Evolutionary conservation across 2,113 vertebrate genomes (phyloP), one percentile per base, ranked within the genome.

Genomic region (Chiloscyllium plagiosum): DNA sequence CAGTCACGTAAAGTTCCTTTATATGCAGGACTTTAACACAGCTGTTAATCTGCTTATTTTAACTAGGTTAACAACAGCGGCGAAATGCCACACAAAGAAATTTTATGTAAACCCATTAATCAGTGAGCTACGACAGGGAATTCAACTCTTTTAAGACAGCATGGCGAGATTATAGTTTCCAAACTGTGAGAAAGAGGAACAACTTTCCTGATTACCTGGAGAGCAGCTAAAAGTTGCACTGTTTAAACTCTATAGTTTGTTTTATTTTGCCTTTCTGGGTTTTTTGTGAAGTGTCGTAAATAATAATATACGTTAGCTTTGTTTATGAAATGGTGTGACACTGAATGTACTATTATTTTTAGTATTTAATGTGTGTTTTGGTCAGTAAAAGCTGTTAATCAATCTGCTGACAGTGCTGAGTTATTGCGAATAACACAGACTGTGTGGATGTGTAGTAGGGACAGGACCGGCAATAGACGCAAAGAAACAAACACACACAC

Each of bases 391-490:
- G 86, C 68, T 97, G 96, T 95, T 72, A 65, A 96, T 96, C 96
- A 95, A 96, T 95, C 80, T 95, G 96, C 1, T 83, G 86, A 19
- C 37, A 37, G 95, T 61, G 20, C 76, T 97, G 96, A 96, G 90
- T 97, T 96, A 95, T 33, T 33, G 95, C 56, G 19, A 87, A 93
- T 7, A 42, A 96, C 96, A 93, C 29, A 96, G 96, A 96, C 96
- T 96, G 96, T 97, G 96, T 96, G 96, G 96, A 1, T 61, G 56
- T 12, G 56, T 12, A 61, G 56, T 61, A 96, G 96, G 61, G 96
- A 97, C 97, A 98, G 96, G 96, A 94, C 93, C 96, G 97, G 97
- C 95, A 96, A 94, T 69, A 95, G 89, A 89, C 96, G 72, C 68
- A 95, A 76, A 52, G 42, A 92, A 96, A 96, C 96, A 61, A 7